These are phyloP conservation scores for Drosophila novamexicana DNA, from an alignment of 1,140 invertebrate genomes.

Conservation along the genomic window DNA sequence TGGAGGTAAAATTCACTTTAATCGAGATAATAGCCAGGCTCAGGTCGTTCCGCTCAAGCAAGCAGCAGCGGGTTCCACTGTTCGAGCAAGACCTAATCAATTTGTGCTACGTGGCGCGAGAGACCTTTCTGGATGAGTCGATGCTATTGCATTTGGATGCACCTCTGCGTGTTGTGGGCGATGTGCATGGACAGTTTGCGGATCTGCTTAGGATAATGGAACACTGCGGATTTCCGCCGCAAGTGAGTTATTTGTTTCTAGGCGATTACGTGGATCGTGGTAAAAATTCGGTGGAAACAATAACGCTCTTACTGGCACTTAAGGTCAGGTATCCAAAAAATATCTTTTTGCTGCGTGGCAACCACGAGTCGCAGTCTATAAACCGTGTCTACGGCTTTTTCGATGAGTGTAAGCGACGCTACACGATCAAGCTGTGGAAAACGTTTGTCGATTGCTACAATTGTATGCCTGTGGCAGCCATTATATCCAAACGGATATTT, in stretches of 20 bases:
- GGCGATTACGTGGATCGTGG: slow-evolving; percentile 94
- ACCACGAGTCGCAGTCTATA: slow-evolving; percentile 85
- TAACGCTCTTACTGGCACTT: slow-evolving; percentile 96
- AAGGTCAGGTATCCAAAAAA: slow-evolving; percentile 96
- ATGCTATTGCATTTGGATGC: slow-evolving; percentile 98
- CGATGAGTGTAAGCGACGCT: slow-evolving; percentile 97
- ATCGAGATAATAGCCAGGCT: slow-evolving; percentile 28
- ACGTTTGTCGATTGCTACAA: slow-evolving; percentile 90
- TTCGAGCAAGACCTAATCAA: slow-evolving; percentile 19
- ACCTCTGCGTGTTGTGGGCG: slow-evolving; percentile 98
- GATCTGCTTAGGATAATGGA: slow-evolving; percentile 98
- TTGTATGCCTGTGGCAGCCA: slow-evolving; percentile 93
- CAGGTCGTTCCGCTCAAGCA: slow-evolving; percentile 6
- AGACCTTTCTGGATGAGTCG: slow-evolving; percentile 98
- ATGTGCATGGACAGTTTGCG: slow-evolving; percentile 99
- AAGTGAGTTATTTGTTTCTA: slow-evolving; percentile 99
- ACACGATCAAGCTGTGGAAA: slow-evolving; percentile 99
- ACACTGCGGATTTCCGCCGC: slow-evolving; percentile 99
- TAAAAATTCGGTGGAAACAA: slow-evolving; percentile 94
- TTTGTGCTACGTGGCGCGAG: slow-evolving; percentile 92
- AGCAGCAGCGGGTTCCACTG: slow-evolving; percentile 20
- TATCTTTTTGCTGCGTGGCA: slow-evolving; percentile 92
- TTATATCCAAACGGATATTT: slow-evolving; percentile 98
- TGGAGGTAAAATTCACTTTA: slow-evolving; percentile 1
- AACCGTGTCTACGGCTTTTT: slow-evolving; percentile 97